phyloP scores from a whole-genome alignment of 1,140 invertebrate genomes.

The Magallana angulata region DNA sequence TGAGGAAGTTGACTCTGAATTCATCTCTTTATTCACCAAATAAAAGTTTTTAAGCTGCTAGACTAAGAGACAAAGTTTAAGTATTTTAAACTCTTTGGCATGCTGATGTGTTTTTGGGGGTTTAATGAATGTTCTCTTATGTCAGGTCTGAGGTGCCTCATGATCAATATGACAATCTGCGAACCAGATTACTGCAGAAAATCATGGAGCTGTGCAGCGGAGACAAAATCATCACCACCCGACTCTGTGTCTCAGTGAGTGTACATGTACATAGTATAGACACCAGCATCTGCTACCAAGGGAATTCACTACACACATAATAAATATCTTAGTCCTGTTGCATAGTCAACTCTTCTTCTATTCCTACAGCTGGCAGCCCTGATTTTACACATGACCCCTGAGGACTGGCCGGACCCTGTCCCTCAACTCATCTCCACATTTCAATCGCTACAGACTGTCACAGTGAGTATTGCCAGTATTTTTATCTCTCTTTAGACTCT shows the following conservation, averaged over 20 bases:
- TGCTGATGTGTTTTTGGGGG: too few species aligned
- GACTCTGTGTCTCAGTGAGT: constrained; percentile 92
- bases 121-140: background rate
- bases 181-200: constrained; percentile 87
- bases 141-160: constrained; percentile 86
- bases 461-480: constrained; percentile 65
- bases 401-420: constrained; percentile 85
- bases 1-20: too few species aligned
- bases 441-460: constrained; percentile 82
- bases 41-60: too few species aligned
- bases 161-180: constrained; percentile 87
- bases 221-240: constrained; percentile 90
- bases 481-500: background rate
- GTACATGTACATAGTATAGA: background rate
- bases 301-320: too few species aligned
- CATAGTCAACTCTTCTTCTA: background rate
- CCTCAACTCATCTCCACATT: constrained; percentile 84
- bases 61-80: too few species aligned
- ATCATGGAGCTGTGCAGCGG: constrained; percentile 87
- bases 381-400: constrained; percentile 84
- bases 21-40: too few species aligned
- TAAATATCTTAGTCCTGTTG: background rate
- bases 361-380: constrained; percentile 83
- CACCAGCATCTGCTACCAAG: too few species aligned
- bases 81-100: too few species aligned